Base-by-base conservation (phyloP, 1,140 invertebrate genomes). In the Caenorhabditis remanei region DNA sequence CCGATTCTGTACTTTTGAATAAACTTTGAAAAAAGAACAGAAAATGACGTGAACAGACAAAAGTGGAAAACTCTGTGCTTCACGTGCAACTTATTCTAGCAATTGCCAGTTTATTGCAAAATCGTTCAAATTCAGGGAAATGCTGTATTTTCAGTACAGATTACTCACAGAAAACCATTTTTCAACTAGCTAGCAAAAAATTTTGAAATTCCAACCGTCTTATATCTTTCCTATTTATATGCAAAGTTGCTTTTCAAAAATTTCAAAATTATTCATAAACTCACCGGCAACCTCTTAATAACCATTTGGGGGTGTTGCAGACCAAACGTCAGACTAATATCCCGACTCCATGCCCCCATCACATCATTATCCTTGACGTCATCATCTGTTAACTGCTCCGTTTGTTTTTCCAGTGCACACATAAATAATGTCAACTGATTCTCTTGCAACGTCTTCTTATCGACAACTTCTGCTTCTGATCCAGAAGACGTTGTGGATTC, bases 261-360 rank as follows among this genome's bases (percentile, higher is more conserved):
- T 55, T 53, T 55, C 14, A 58, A 58, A 46, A 84, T 13, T 82
- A 53, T 83, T 50, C 63, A 58, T 56, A 50, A 53, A 58, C 87
- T 87, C 40, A 88, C 87, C 75, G 87, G 87, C 9, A 83, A 43
- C 40, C 87, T 48, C 61, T 87, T 87, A 40, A 86, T 88, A 58
- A 88, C 85, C 48, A 88, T 87, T 55, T 86, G 87, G 1, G 87
- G 87, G 41, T 88, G 89, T 50, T 88, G 85, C 8, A 88, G 87
- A 56, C 87, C 87, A 50, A 86, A 88, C 4, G 85, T 83, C 19
- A 88, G 55, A n/a, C 82, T 67, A n/a, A 88, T 79, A 50, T 87
- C 85, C 21, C 87, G 79, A 32, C 85, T 83, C 87, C 87, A 88
- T 32, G 83, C 85, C 9, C 82, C 84, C 46, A 87, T 41, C 14